These are phyloP conservation scores for Neotoxoptera formosana DNA, from an alignment of 1,140 invertebrate genomes.

Conservation along the genomic window DNA sequence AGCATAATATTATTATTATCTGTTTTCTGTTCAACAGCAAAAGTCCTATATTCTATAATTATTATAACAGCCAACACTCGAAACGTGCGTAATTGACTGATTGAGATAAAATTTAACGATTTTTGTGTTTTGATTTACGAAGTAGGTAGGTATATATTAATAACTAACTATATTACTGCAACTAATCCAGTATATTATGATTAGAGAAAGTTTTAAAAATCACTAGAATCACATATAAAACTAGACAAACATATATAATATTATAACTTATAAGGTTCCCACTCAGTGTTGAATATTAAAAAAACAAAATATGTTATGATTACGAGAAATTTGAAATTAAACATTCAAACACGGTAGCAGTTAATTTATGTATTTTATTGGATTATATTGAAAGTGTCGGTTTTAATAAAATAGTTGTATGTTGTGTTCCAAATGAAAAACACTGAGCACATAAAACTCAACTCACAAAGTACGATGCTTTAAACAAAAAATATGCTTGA, in stretches of 20 bases:
- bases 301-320: not conserved
- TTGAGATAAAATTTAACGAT: not conserved
- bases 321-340: not conserved
- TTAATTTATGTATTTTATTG: not conserved
- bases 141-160: not conserved
- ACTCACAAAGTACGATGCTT: not conserved
- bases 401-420: not conserved
- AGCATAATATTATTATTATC: not conserved
- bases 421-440: not conserved
- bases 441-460: not conserved
- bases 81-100: not conserved
- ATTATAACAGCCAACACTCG: not conserved
- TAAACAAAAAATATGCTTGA: not conserved
- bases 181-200: not conserved
- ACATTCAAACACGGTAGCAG: not conserved
- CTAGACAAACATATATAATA: not conserved
- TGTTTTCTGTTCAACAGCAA: not conserved
- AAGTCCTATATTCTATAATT: not conserved
- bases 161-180: not conserved
- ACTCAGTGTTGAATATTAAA: not conserved
- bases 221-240: not conserved
- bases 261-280: not conserved
- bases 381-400: not conserved
- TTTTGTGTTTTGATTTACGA: not conserved
- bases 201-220: not conserved